Conservation (phyloP, 2,888 invertebrate genomes). For the Torymus texanus region DNA sequence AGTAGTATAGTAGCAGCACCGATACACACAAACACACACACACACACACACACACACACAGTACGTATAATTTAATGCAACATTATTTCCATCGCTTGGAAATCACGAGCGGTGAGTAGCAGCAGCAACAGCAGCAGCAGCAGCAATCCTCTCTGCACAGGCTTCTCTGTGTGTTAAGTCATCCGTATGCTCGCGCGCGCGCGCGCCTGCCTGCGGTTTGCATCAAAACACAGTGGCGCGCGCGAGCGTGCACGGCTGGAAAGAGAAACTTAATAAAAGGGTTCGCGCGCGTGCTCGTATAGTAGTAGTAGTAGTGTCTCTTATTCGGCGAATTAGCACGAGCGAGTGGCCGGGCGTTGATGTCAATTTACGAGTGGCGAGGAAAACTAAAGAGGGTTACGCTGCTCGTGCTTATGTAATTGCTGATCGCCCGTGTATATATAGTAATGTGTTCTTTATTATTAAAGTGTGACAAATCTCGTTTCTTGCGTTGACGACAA, state of each 20-base stretch:
- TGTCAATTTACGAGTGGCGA: constrained; percentile 12
- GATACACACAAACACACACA: no score
- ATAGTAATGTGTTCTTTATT: constrained; percentile 24
- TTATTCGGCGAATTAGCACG: constrained; percentile 7
- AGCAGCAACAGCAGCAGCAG: no score
- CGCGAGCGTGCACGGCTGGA: constrained; percentile 11
- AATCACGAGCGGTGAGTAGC: constrained; percentile 42
- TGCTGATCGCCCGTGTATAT: neutral
- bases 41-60: no score
- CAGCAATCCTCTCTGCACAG: neutral
- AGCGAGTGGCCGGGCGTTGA: neutral
- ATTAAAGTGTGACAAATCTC: constrained; percentile 47
- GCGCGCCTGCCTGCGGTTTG: constrained; percentile 31
- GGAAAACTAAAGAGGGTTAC: constrained; percentile 18
- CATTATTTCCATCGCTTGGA: constrained; percentile 32
- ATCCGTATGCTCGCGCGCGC: constrained; percentile 28
- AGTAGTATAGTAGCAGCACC: no score
- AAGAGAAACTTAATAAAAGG: constrained; percentile 53
- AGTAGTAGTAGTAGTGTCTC: no score
- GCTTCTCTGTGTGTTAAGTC: constrained; percentile 41
- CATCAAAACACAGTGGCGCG: constrained; percentile 17
- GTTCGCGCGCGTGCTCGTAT: neutral
- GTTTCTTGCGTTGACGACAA: constrained; percentile 11
- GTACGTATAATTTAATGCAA: constrained; percentile 23
- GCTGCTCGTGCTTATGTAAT: constrained; percentile 38